Base-by-base conservation (phyloP, 2,888 invertebrate genomes). In the Dyspetes luteomarginatus region DNA sequence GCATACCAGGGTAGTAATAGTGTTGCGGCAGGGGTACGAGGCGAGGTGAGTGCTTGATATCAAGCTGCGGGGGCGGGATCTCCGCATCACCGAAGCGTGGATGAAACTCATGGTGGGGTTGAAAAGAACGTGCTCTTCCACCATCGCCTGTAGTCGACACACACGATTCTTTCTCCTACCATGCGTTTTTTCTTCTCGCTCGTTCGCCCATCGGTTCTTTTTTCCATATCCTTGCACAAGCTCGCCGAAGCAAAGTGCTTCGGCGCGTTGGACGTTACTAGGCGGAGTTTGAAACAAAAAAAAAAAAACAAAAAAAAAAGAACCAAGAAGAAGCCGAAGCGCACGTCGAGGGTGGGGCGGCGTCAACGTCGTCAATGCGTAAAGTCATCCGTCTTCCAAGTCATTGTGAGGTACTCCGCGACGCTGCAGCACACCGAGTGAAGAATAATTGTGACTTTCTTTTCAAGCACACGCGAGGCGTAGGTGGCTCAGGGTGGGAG, bases 201-300 rank as follows among this genome's bases (percentile, higher is more conserved):
- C 15, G 52, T 55, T 80, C 43, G 78, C 56, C 56, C 64, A 72
- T 64, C 75, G 22, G 2, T 17, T 36, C 28, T 36, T 58, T 68
- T 22, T 41, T 73, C 48, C 43, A 24, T 30, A 4, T 15, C 56
- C 7, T 4, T 41, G 17, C 60, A 19, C 62, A 28, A 71, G 50
- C 48, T 62, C 26, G 50, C 19, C 60, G 68, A 26, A 43, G 17
- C 56, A 48, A 55, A 72, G 55, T 52, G 68, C 56, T 45, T 50
- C 78, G 17, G 22, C 71, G 81, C 64, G 75, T 36, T 45, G 67
- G 41, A 81, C 81, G 80, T 83, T 79, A 82, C 86, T 87, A 90
- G 90, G 90, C 90, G 90, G 90, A 87, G 90, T 90, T 89, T 87
- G 82, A 85, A 56, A 82, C 78, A 88, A 87, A 87, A 86, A 86